Conservation (phyloP, 2,113 vertebrate species). For the Indicator maculatus region DNA sequence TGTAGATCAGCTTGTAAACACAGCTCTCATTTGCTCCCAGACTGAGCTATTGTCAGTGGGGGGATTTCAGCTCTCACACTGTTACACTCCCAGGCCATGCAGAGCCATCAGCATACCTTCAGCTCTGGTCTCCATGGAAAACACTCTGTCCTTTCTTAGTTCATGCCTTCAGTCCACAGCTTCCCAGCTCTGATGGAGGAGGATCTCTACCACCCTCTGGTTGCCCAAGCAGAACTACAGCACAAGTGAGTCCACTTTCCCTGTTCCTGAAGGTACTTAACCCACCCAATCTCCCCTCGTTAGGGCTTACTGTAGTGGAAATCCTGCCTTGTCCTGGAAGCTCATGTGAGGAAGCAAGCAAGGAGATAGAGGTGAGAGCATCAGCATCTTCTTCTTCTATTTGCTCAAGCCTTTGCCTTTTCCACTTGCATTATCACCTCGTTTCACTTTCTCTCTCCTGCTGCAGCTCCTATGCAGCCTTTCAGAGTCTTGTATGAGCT, state of each 20-base stretch:
- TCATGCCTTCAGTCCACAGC: background rate
- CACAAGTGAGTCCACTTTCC: background rate
- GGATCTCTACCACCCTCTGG: background rate
- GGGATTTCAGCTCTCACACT: no score
- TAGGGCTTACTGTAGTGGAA: fast-evolving
- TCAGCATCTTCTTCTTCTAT: fast-evolving
- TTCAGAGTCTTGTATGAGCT: background rate
- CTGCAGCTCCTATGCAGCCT: fast-evolving
- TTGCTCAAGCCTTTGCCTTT: background rate
- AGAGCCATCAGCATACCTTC: background rate
- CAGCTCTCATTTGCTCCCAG: no score
- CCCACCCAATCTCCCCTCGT: background rate
- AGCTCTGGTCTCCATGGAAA: background rate
- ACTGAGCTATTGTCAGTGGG: no score
- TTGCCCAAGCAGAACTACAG: background rate
- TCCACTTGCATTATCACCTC: no score
- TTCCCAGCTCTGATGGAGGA: background rate
- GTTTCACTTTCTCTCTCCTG: background rate
- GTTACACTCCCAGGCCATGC: no score
- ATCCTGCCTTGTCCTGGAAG: background rate
- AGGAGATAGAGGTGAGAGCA: background rate
- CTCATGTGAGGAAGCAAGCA: fast-evolving
- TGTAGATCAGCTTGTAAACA: no score
- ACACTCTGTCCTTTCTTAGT: no score
- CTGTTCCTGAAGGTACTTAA: background rate